phyloP scores from a whole-genome alignment of 2,888 invertebrate genomes.

The Eupsilia transversa region DNA sequence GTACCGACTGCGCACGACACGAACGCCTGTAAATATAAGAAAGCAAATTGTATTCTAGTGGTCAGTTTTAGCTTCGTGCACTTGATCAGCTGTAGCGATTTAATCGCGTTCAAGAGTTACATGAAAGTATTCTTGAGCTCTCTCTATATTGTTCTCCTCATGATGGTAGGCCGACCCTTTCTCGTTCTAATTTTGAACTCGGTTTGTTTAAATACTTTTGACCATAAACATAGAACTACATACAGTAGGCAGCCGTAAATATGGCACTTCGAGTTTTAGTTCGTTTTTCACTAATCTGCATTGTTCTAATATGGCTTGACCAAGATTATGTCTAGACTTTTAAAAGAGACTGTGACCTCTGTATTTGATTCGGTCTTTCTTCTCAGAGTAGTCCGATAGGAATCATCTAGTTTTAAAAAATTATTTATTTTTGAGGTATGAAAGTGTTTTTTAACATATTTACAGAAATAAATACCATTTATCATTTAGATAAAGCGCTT shows the following conservation, averaged over 20 bases:
- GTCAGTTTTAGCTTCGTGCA: background rate
- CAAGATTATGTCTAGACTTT: background rate
- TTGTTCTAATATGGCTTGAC: background rate
- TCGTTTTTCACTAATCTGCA: background rate
- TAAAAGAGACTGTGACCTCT: background rate
- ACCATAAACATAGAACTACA: background rate
- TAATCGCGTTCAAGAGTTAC: background rate
- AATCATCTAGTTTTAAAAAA: background rate
- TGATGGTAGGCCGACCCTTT: background rate
- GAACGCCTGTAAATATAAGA: conserved; percentile 84
- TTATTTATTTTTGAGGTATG: background rate
- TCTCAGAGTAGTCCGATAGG: background rate
- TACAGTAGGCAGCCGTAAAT: background rate
- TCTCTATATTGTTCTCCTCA: background rate
- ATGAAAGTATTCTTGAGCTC: background rate
- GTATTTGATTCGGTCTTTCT: background rate
- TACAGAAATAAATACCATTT: background rate
- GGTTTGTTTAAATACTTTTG: background rate
- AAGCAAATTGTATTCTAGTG: conserved; percentile 27
- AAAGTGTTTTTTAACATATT: background rate
- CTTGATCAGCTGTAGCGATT: background rate
- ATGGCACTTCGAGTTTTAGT: background rate
- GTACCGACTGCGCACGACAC: conserved; percentile 91
- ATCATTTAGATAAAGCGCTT: background rate
- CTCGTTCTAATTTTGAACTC: background rate